A percentile compares a stretch with the other conserved stretches of the same genome.
Conservation (phyloP, 2,888 invertebrate species). For the Lamellibrachia satsuma region DNA sequence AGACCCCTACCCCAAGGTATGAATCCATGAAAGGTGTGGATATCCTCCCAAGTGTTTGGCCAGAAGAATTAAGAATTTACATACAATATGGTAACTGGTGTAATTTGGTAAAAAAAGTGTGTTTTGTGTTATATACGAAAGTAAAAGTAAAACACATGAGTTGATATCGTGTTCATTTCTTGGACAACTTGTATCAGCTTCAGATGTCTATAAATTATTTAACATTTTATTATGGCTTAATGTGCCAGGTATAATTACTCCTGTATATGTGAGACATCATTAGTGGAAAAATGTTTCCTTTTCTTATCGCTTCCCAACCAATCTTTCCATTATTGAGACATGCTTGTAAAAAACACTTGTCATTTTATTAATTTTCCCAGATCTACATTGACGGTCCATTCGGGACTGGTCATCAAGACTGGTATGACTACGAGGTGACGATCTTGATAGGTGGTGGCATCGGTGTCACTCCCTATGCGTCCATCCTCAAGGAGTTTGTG, state of each 20-base stretch:
- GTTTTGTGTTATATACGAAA: too few relatives aligned
- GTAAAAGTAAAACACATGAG: too few relatives aligned
- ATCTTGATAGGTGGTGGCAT: constrained; percentile 63
- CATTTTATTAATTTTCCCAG: constrained; percentile 41
- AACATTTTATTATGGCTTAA: not conserved
- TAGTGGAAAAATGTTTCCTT: not conserved
- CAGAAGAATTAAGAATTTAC: too few relatives aligned
- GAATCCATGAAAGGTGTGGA: not conserved
- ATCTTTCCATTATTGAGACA: not conserved
- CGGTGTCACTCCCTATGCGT: constrained; percentile 73
- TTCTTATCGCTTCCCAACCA: not conserved
- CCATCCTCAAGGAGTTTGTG: constrained; percentile 74
- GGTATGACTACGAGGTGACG: constrained; percentile 63
- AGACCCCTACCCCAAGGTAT: constrained; percentile 61
- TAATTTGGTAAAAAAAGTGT: too few relatives aligned
- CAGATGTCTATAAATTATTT: not conserved
- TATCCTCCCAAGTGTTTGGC: too few relatives aligned
- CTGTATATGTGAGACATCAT: not conserved
- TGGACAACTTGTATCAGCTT: not conserved
- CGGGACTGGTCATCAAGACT: constrained; percentile 64
- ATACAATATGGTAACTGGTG: too few relatives aligned
- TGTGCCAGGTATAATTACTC: not conserved
- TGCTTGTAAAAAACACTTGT: not conserved
- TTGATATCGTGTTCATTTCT: not conserved
- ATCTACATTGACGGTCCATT: constrained; percentile 63